These are phyloP conservation scores for Atta colombica DNA, from an alignment of 1,140 invertebrate genomes.

Conservation along the genomic window DNA sequence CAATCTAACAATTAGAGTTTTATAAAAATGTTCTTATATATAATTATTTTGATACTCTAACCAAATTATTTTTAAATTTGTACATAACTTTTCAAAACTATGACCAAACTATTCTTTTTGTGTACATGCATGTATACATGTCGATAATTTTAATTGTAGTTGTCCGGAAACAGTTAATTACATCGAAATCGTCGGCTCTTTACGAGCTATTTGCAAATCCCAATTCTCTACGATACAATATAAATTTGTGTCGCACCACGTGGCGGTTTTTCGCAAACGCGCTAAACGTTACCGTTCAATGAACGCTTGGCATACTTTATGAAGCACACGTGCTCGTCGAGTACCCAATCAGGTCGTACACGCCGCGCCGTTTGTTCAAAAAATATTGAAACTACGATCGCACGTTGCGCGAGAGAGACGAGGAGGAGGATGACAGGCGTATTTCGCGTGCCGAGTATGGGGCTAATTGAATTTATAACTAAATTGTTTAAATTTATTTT, in stretches of 20 bases:
- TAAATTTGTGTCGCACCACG: constrained; percentile 33
- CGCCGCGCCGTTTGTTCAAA: constrained; percentile 14
- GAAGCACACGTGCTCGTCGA: constrained; percentile 1
- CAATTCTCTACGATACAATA: constrained; percentile 10
- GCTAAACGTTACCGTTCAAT: constrained; percentile 45
- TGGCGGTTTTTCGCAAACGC: constrained; percentile 14
- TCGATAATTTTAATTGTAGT: constrained; percentile 5
- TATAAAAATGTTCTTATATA: too few relatives aligned
- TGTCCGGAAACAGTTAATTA: not conserved
- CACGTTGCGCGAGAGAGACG: not conserved
- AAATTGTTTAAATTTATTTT: constrained; percentile 68
- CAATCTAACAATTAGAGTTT: too few relatives aligned
- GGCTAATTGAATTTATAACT: constrained; percentile 71
- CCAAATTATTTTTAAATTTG: too few relatives aligned
- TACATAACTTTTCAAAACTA: too few relatives aligned
- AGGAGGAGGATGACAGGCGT: not conserved
- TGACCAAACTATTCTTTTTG: too few relatives aligned
- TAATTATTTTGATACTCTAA: too few relatives aligned
- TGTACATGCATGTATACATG: too few relatives aligned
- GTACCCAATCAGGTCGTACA: constrained; percentile 41
- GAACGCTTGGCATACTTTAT: constrained; percentile 38
- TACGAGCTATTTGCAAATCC: constrained; percentile 14
- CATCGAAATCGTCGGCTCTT: constrained; percentile 16
- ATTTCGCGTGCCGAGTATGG: constrained; percentile 27
- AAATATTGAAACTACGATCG: constrained; percentile 56